These are phyloP conservation scores for Pedicia rivosa DNA, from an alignment of 2,888 invertebrate species.

Conservation along the genomic window DNA sequence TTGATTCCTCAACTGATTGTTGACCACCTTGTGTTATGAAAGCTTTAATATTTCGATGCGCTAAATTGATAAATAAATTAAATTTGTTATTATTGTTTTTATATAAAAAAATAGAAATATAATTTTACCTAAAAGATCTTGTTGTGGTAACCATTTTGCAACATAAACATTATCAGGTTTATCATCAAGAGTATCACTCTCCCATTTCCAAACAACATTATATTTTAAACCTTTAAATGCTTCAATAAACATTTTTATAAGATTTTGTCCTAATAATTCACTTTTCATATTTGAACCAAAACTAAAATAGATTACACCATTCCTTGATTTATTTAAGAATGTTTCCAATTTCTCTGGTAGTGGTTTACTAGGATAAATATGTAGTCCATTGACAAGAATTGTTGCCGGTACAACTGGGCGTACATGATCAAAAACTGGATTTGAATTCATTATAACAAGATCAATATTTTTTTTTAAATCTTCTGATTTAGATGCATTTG, in stretches of 20 bases:
- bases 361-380: too few relatives aligned
- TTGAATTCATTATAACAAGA: too few relatives aligned
- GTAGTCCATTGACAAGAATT: too few relatives aligned
- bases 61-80: too few relatives aligned
- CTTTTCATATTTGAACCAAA: slow-evolving; percentile 30
- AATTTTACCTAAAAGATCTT: too few relatives aligned
- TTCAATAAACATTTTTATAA: slow-evolving; percentile 13
- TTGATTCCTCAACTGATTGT: slow-evolving; percentile 39
- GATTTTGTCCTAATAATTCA: slow-evolving; percentile 15
- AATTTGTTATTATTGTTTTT: too few relatives aligned
- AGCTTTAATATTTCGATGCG: slow-evolving; percentile 42
- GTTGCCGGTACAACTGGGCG: too few relatives aligned
- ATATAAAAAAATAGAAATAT: too few relatives aligned
- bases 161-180: slow-evolving; percentile 30
- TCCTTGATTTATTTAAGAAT: slow-evolving; percentile 21
- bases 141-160: slow-evolving; percentile 38
- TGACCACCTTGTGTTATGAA: slow-evolving; percentile 36
- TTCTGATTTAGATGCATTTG: too few relatives aligned
- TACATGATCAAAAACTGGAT: too few relatives aligned
- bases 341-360: slow-evolving; percentile 19
- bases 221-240: slow-evolving; percentile 20
- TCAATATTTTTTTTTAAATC: too few relatives aligned
- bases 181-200: slow-evolving; percentile 18
- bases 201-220: slow-evolving; percentile 23
- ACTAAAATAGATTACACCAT: slow-evolving; percentile 31